phyloP scores from a whole-genome alignment of 2,888 invertebrate species.

The Malachius bipustulatus region DNA sequence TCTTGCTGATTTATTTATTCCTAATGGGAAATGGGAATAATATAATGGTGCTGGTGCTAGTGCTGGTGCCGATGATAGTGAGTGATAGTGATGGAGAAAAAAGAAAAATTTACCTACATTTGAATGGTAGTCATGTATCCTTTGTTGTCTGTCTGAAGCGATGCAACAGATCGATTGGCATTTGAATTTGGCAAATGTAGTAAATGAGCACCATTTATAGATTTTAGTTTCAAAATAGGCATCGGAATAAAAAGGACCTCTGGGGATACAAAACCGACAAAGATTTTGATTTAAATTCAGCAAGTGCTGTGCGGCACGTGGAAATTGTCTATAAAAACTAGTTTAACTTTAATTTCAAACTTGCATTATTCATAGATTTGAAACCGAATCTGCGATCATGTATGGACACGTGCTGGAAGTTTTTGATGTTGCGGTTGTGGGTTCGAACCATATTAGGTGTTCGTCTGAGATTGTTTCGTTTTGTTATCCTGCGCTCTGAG shows the following conservation, averaged over 20 bases:
- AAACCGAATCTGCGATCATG: constrained; percentile 22
- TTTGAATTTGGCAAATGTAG: constrained; percentile 31
- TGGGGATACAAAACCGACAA: constrained; percentile 21
- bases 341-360: constrained; percentile 26
- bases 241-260: constrained; percentile 21
- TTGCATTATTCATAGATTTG: constrained; percentile 28
- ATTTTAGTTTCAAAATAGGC: constrained; percentile 26
- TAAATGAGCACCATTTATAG: constrained; percentile 30
- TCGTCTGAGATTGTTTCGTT: too few species aligned
- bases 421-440: too few species aligned
- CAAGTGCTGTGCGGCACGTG: constrained; percentile 19
- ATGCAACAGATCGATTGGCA: constrained; percentile 24
- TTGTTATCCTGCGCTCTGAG: too few species aligned
- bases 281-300: constrained; percentile 23
- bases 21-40: too few species aligned
- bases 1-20: too few species aligned
- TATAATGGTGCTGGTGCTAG: too few species aligned
- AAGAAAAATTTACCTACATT: too few species aligned
- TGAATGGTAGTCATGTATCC: constrained; percentile 19
- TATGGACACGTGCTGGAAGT: constrained; percentile 26
- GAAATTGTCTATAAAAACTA: constrained; percentile 23
- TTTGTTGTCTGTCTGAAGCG: constrained; percentile 14
- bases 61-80: too few species aligned
- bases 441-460: too few species aligned
- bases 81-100: too few species aligned